These are phyloP conservation scores for Pseudochromis fuscus DNA, from an alignment of 2,797 vertebrate species.

Conservation along the genomic window DNA sequence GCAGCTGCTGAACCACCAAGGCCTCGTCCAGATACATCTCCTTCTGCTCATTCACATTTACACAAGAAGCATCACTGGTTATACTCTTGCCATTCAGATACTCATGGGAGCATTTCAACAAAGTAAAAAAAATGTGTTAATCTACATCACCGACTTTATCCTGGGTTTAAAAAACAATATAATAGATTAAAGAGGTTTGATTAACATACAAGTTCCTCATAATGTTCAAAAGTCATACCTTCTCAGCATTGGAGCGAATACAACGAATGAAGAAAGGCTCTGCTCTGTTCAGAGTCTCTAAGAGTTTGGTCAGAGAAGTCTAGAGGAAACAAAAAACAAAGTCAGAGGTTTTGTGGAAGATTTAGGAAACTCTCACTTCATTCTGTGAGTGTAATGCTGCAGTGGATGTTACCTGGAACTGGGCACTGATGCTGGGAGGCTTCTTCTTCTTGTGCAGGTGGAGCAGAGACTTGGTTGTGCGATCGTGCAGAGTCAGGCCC, in stretches of 20 bases:
- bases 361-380: not conserved
- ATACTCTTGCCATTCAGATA: too few species aligned
- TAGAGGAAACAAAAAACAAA: slow-evolving; percentile 66
- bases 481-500: slow-evolving; percentile 93
- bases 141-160: too few species aligned
- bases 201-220: too few species aligned
- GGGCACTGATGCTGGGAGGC: slow-evolving; percentile 97
- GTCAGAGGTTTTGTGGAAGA: not conserved
- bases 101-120: too few species aligned
- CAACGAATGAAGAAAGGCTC: slow-evolving; percentile 99
- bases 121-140: too few species aligned
- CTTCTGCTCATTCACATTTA: slow-evolving; percentile 82
- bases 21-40: slow-evolving; percentile 94
- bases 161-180: too few species aligned
- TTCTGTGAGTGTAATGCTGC: not conserved
- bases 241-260: slow-evolving; percentile 97
- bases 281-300: slow-evolving; percentile 94
- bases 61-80: slow-evolving; percentile 15
- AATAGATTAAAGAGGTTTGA: not conserved
- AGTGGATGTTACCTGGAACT: slow-evolving; percentile 91
- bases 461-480: slow-evolving; percentile 95
- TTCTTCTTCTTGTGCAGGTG: slow-evolving; percentile 99
- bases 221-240: slow-evolving; percentile 88
- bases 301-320: slow-evolving; percentile 95
- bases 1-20: slow-evolving; percentile 95